These are phyloP conservation scores for Hassar affinis DNA, from an alignment of 2,113 vertebrate species.

Conservation along the genomic window DNA sequence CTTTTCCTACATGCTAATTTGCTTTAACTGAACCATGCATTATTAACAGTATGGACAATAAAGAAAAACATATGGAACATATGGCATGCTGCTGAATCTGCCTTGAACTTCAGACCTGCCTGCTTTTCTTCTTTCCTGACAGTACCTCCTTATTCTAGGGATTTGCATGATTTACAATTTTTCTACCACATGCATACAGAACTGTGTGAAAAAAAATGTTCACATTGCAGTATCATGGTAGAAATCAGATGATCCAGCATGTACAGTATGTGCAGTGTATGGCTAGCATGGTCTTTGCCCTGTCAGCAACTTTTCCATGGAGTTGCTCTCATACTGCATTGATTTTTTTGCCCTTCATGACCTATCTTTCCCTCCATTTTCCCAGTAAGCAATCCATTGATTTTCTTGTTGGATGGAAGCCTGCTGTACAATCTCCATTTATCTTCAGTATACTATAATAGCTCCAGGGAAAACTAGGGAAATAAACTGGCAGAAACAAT, in stretches of 20 bases:
- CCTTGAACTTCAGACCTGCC: conserved; percentile 4
- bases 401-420: conserved; percentile 30
- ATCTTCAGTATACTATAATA: conserved; percentile 15
- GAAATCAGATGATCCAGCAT: neutral
- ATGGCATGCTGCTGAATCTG: neutral
- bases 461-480: neutral
- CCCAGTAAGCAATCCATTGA: conserved; percentile 30
- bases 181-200: no score
- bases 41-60: neutral
- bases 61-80: neutral
- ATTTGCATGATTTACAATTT: neutral
- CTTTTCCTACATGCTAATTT: neutral
- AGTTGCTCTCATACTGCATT: conserved; percentile 3
- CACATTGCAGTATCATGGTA: neutral
- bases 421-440: conserved; percentile 7
- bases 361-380: conserved; percentile 26
- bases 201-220: neutral
- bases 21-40: neutral
- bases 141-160: no score
- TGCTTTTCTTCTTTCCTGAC: neutral
- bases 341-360: conserved; percentile 40
- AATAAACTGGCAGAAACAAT: neutral
- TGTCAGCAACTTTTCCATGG: conserved; percentile 37
- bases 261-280: conserved; percentile 14
- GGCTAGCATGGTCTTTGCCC: neutral